phyloP scores from a whole-genome alignment of 1,140 invertebrate species.

The Drosophila repleta region DNA sequence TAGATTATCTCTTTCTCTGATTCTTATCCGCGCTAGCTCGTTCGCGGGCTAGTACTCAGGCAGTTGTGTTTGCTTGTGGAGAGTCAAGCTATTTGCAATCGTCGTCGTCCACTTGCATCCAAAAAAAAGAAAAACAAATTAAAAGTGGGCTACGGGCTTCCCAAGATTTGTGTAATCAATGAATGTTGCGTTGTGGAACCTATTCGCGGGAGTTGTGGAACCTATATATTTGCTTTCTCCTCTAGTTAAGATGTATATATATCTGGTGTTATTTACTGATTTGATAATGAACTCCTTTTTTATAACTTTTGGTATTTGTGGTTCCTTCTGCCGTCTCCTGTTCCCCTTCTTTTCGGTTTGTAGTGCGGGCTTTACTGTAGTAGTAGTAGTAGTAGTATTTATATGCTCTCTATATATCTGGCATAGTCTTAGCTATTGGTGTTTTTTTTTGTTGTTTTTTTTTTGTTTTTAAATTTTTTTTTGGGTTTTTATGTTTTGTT shows the following conservation, averaged over 20 bases:
- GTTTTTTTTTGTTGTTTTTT: constrained; percentile 39
- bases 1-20: background rate
- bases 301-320: background rate
- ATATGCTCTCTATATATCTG: constrained; percentile 37
- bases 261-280: background rate
- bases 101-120: too few species aligned
- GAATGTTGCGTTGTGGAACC: too few species aligned
- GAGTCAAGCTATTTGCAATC: background rate
- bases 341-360: constrained; percentile 23
- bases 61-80: background rate
- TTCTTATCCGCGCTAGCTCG: background rate
- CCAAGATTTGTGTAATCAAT: too few species aligned
- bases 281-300: too few species aligned
- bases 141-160: too few species aligned
- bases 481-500: constrained; percentile 29
- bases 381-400: constrained; percentile 15
- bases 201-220: too few species aligned
- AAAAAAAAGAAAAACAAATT: too few species aligned
- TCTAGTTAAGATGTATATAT: too few species aligned
- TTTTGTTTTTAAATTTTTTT: constrained; percentile 43
- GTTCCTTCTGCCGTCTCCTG: constrained; percentile 22
- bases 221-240: too few species aligned
- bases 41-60: background rate
- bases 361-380: constrained; percentile 35
- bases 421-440: constrained; percentile 49